Percentiles rank a stretch among this genome's conserved stretches.
Evolutionary conservation across 2,113 vertebrate genomes (phyloP).

Genomic region (Uria aalge): DNA sequence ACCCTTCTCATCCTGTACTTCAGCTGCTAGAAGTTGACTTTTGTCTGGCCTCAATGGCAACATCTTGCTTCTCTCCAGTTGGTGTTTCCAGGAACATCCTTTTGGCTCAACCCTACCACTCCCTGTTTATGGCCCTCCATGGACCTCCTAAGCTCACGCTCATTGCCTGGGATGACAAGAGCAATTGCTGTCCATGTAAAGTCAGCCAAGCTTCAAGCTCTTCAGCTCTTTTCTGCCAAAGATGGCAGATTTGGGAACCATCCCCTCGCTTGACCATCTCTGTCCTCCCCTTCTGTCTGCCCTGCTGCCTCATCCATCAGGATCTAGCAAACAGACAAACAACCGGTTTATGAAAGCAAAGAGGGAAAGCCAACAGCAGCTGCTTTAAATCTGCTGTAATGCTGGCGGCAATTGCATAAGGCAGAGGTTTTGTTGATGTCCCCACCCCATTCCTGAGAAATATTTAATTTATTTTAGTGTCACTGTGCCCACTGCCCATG

Average conservation of each 20-base stretch:
- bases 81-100: neutral
- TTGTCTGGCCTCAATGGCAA: neutral
- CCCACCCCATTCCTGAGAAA: conserved; percentile 60
- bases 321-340: conserved; percentile 17
- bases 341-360: neutral
- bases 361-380: conserved; percentile 60
- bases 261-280: neutral
- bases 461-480: conserved; percentile 32
- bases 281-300: neutral
- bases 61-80: neutral
- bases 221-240: neutral
- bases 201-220: neutral
- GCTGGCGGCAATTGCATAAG: conserved; percentile 47
- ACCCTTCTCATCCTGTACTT: neutral
- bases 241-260: neutral
- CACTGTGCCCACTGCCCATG: conserved; percentile 17
- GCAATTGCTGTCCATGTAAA: neutral
- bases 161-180: neutral
- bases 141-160: neutral
- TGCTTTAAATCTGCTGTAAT: conserved; percentile 57
- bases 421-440: conserved; percentile 48
- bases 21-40: neutral
- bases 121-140: neutral
- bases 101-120: neutral
- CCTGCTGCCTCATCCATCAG: neutral